Evolutionary conservation across 2,113 vertebrate species (phyloP), one percentile per base, ranked within the genome.

Genomic region (Bagarius yarrelli): DNA sequence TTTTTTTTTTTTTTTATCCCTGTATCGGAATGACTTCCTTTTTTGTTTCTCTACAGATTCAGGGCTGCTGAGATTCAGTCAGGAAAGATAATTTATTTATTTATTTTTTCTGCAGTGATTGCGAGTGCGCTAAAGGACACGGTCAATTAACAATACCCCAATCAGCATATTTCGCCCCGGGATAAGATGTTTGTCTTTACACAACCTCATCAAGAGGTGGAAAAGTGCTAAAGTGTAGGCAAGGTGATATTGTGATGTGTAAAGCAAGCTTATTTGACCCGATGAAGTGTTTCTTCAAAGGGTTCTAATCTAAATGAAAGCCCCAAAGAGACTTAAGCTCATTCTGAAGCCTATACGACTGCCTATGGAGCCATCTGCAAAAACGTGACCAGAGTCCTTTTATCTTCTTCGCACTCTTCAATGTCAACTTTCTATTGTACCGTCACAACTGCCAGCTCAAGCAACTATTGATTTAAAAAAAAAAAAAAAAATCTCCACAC

Each of bases 161-260:
- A 83, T 85, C 84, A 85, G 84, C 72, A 78, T 76, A 82, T 76
- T 80, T 53, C 59, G 36, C 84, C 77, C 69, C 57, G 57, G 84
- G 81, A 70, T 67, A 73, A 72, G 47, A 77, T 77, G 63, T 85
- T 83, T 85, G 83, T 85, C 84, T 85, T 81, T 34, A 72, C 59
- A 66, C 23, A 50, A 77, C 78, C 78, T 83, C 84, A 82, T 85
- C 80, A 77, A 73, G 56, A 25, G 61, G 77, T 57, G 81, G 81
- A 85, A n/a, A n/a, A 76, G 63, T 8, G 8, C 77, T 67, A 56
- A 63, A 73, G 25, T 40, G 27, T 4, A 67, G 66, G 34, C 30
- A 73, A 78, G 73, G 71, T 78, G 73, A 77, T 78, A 55, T 52
- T 63, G 63, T 57, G 69, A 79, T 82, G 44, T 40, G 30, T 40